Evolutionary conservation across 1,140 invertebrate species (phyloP).

Genomic region (Mya arenaria): DNA sequence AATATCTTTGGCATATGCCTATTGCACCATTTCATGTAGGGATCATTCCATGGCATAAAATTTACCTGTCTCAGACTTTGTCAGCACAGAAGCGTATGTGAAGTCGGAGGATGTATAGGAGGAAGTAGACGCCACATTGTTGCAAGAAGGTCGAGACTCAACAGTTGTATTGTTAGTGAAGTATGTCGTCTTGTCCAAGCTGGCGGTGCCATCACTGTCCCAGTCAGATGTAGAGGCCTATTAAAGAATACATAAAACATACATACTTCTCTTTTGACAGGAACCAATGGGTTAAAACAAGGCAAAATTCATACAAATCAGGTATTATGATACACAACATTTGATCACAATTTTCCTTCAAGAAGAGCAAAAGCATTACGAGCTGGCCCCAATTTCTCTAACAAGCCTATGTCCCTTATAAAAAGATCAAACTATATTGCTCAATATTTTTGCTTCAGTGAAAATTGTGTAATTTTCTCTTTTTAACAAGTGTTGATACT

Average conservation of each 20-base stretch:
- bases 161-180: slow-evolving; percentile 47
- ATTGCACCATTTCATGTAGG: no score
- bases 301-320: neutral
- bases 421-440: no score
- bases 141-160: slow-evolving; percentile 47
- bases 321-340: no score
- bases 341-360: no score
- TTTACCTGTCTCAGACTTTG: slow-evolving; percentile 81
- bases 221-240: neutral
- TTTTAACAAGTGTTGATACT: no score
- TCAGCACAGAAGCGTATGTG: slow-evolving; percentile 74
- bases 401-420: no score
- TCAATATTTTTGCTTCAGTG: no score
- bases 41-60: no score
- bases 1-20: no score
- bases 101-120: slow-evolving; percentile 58
- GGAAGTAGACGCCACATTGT: slow-evolving; percentile 59
- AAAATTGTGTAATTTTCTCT: no score
- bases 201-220: neutral
- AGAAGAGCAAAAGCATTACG: no score
- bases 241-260: neutral
- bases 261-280: neutral
- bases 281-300: neutral
- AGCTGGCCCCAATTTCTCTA: no score
- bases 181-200: slow-evolving; percentile 21